Evolutionary conservation across 2,888 invertebrate genomes (phyloP).

Genomic region (Macrophya alboannulata): DNA sequence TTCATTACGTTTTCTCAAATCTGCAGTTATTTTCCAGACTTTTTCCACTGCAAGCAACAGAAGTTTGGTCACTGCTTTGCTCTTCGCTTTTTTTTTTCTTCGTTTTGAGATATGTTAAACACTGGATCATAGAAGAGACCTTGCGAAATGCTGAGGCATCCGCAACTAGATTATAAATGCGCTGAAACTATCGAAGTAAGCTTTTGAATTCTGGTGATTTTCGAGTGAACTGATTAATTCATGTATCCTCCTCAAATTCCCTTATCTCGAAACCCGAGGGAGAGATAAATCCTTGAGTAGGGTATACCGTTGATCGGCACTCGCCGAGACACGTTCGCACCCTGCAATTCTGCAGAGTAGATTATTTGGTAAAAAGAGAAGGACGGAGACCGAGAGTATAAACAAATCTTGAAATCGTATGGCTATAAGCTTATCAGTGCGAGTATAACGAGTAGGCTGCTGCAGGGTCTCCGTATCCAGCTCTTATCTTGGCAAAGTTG

Average conservation of each 20-base stretch:
- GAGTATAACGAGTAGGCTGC: neutral
- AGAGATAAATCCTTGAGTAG: slow-evolving; percentile 33
- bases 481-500: slow-evolving; percentile 45
- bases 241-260: neutral
- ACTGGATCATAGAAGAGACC: neutral
- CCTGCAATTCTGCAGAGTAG: neutral
- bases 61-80: neutral
- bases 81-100: neutral
- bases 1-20: neutral
- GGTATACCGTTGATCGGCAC: slow-evolving; percentile 4
- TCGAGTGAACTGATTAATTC: slow-evolving; percentile 16
- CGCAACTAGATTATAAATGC: neutral
- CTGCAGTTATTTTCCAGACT: neutral
- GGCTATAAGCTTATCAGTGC: slow-evolving; percentile 24
- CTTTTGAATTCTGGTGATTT: neutral
- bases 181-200: neutral
- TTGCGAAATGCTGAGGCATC: neutral
- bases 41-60: neutral
- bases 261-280: neutral
- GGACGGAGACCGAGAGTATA: neutral
- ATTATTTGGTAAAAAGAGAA: slow-evolving; percentile 1
- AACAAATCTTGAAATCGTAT: slow-evolving; percentile 43
- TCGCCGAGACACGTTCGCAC: neutral
- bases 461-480: neutral
- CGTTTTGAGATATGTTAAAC: neutral